Evolutionary conservation across 64 coral and sea anemone species (phyloP).

Genomic region (Exaiptasia diaphana): DNA sequence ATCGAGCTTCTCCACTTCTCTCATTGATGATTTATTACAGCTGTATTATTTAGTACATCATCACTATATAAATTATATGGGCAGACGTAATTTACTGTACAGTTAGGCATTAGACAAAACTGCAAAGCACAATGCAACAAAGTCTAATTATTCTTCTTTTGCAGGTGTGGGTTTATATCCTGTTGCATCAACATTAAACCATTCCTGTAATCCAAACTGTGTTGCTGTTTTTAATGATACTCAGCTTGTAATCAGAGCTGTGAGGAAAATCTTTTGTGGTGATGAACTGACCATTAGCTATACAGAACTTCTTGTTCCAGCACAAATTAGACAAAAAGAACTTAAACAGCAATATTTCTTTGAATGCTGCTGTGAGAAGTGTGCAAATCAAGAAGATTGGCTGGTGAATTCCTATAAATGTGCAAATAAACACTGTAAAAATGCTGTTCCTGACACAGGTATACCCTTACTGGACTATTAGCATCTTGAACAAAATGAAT

Average conservation of each 20-base stretch:
- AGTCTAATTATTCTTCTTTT: not conserved
- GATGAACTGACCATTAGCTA: constrained; percentile 95
- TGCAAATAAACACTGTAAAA: constrained; percentile 21
- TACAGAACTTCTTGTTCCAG: constrained; percentile 73
- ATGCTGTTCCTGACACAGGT: constrained; percentile 14
- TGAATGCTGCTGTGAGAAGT: constrained; percentile 66
- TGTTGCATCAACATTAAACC: constrained; percentile 59
- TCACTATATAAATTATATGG: no score
- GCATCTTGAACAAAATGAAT: no score
- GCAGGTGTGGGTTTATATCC: constrained; percentile 80
- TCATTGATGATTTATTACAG: no score
- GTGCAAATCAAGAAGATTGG: constrained; percentile 44
- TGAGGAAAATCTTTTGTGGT: constrained; percentile 50
- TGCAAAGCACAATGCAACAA: no score
- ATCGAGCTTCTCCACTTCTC: no score
- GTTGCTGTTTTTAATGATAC: constrained; percentile 66
- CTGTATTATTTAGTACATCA: no score
- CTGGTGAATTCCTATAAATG: constrained; percentile 71
- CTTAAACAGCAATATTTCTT: constrained; percentile 74
- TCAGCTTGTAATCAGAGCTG: constrained; percentile 32
- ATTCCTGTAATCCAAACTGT: constrained; percentile 94
- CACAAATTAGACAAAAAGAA: constrained; percentile 59
- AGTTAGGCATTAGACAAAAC: no score
- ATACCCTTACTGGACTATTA: no score
- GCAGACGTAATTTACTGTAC: no score